Evolutionary conservation across 2,797 vertebrate genomes (phyloP), one percentile per base, ranked within the genome.

Genomic region (Siniperca scherzeri): DNA sequence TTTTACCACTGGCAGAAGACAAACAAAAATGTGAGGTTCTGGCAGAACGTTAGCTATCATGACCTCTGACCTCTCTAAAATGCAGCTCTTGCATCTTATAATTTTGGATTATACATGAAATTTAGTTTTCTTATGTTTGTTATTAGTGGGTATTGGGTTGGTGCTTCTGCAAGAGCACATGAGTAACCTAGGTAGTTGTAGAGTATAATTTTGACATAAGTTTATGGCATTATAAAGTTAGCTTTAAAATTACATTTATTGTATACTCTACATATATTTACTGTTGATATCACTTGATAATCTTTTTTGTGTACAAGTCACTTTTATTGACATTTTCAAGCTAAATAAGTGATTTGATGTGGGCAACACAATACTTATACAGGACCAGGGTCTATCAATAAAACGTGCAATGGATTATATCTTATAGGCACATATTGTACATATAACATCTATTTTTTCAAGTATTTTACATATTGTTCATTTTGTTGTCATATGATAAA

Each of bases 81-180:
- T 0, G 11, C 19, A 6, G 14, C 0, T 5, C 22, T 53, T n/a
- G 22, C 9, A n/a, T n/a, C 9, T 53, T n/a, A 53, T 1, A 53
- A 53, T n/a, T 33, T 38, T 33, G 40, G 17, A 11, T 42, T 13
- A 36, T 7, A 42, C 40, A 42, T 42, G 36, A 25, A 25, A 42
- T 13, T 7, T 9, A 22, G 11, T 42, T 42, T 42, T 30, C 14
- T 57, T 57, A 30, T 62, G 21, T 42, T n/a, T 38, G 12, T 40
- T 57, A 57, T 44, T 48, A 48, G 14, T 48, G 5, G 14, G 46
- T 48, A 10, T 42, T 42, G 42, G 30, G 11, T 48, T 48, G 14
- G 46, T 48, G 46, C 14, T 48, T 6, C 46, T 48, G 16, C 46
- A 48, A 48, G 48, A 50, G 17, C 17, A 21, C 48, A 19, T 50